Percentiles rank a stretch among this genome's conserved stretches.
Evolutionary conservation across 2,888 invertebrate genomes (phyloP).

Genomic region (Campoletis raptor): DNA sequence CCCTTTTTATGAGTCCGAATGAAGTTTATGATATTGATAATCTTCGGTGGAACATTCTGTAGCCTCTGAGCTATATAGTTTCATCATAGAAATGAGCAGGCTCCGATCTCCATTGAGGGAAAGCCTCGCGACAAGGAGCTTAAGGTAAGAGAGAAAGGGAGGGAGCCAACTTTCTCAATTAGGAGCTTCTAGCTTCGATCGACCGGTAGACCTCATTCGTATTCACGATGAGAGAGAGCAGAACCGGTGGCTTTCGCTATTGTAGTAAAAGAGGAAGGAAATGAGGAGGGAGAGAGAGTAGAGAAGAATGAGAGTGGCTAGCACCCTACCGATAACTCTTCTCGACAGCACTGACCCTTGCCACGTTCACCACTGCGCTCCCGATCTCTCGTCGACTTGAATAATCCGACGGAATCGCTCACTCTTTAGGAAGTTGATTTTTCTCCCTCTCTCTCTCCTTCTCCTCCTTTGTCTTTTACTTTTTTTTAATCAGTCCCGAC

Average conservation of each 20-base stretch:
- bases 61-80: slow-evolving; percentile 42
- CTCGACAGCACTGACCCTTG: slow-evolving; percentile 47
- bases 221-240: slow-evolving; percentile 76
- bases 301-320: slow-evolving; percentile 58
- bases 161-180: slow-evolving; percentile 80
- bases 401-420: slow-evolving; percentile 46
- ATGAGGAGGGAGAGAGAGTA: neutral
- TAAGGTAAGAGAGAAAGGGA: slow-evolving; percentile 3
- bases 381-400: slow-evolving; percentile 31
- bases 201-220: slow-evolving; percentile 78
- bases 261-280: slow-evolving; percentile 68
- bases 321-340: slow-evolving; percentile 60
- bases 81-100: slow-evolving; percentile 35
- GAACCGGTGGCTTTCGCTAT: slow-evolving; percentile 64
- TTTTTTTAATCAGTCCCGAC: slow-evolving; percentile 43
- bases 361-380: slow-evolving; percentile 32
- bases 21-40: neutral
- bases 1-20: neutral
- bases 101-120: slow-evolving; percentile 57
- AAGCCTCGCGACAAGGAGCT: slow-evolving; percentile 61
- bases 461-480: neutral
- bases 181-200: slow-evolving; percentile 75
- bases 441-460: neutral
- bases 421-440: slow-evolving; percentile 17
- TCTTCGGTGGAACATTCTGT: slow-evolving; percentile 26